These are phyloP conservation scores for Cylindroiulus punctatus DNA, from an alignment of 2,888 invertebrate genomes.

Conservation along the genomic window DNA sequence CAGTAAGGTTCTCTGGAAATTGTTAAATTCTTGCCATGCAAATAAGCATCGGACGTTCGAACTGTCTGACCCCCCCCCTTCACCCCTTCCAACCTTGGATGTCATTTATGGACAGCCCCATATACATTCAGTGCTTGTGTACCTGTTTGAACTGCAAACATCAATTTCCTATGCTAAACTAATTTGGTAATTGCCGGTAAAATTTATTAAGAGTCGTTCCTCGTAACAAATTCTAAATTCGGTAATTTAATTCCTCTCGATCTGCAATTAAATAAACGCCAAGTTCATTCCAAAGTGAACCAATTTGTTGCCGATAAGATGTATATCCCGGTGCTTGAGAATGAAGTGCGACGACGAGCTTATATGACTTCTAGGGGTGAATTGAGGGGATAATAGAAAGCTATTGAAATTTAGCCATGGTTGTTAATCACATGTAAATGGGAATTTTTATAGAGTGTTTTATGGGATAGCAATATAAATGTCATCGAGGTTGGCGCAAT, in stretches of 20 bases:
- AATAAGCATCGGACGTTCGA: too few relatives aligned
- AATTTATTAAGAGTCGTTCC: too few relatives aligned
- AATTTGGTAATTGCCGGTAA: too few relatives aligned
- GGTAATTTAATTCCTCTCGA: not conserved
- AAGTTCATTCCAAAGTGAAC: not conserved
- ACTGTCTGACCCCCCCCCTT: too few relatives aligned
- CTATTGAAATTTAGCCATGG: slow-evolving; percentile 16
- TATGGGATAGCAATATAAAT: slow-evolving; percentile 34
- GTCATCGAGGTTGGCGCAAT: slow-evolving; percentile 6
- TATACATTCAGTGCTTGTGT: too few relatives aligned
- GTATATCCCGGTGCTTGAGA: not conserved
- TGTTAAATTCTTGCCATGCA: too few relatives aligned
- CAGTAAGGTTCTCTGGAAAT: too few relatives aligned
- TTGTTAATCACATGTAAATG: slow-evolving; percentile 42
- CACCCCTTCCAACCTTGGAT: too few relatives aligned
- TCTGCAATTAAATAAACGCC: not conserved
- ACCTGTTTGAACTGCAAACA: too few relatives aligned
- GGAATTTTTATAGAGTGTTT: slow-evolving; percentile 22
- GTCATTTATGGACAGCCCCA: too few relatives aligned
- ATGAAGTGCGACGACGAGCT: not conserved
- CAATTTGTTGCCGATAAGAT: slow-evolving; percentile 1
- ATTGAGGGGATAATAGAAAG: slow-evolving; percentile 42
- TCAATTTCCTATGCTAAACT: too few relatives aligned
- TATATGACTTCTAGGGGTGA: not conserved
- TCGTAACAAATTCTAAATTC: not conserved